Percentiles rank a stretch among this genome's conserved stretches.
These are phyloP conservation scores for Macrochelys suwanniensis DNA, from an alignment of 2,797 vertebrate species.

Conservation along the genomic window DNA sequence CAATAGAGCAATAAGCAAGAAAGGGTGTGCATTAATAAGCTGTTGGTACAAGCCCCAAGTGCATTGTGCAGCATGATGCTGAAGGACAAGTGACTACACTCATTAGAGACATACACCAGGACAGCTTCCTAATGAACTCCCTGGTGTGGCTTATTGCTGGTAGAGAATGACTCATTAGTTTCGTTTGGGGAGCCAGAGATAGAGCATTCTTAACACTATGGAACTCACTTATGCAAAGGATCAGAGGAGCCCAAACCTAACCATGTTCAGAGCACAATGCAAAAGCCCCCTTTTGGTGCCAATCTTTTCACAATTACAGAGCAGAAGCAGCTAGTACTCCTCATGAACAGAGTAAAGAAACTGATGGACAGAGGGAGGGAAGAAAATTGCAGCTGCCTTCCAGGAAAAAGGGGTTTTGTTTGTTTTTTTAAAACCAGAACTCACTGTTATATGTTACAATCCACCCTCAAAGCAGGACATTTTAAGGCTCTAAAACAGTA, in stretches of 20 bases:
- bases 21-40: slow-evolving; percentile 39
- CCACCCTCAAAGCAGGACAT: background rate
- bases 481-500: background rate
- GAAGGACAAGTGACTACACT: slow-evolving; percentile 39
- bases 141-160: background rate
- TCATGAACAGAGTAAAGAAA: slow-evolving; percentile 14
- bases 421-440: background rate
- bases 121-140: slow-evolving; percentile 53
- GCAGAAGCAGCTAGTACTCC: background rate
- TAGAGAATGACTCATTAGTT: slow-evolving; percentile 54
- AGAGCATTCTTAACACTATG: background rate
- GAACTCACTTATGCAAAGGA: slow-evolving; percentile 13
- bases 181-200: slow-evolving; percentile 26
- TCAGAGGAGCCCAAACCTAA: background rate
- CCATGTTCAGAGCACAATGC: background rate
- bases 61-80: background rate
- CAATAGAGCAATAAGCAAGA: slow-evolving; percentile 57
- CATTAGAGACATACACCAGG: background rate
- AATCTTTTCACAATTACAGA: background rate
- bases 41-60: background rate
- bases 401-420: background rate
- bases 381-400: background rate
- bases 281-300: accelerated
- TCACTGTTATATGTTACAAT: background rate
- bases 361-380: background rate